Evolutionary conservation across 2,888 invertebrate genomes (phyloP), one percentile per base, ranked within the genome.

Genomic region (Drosophila putrida): DNA sequence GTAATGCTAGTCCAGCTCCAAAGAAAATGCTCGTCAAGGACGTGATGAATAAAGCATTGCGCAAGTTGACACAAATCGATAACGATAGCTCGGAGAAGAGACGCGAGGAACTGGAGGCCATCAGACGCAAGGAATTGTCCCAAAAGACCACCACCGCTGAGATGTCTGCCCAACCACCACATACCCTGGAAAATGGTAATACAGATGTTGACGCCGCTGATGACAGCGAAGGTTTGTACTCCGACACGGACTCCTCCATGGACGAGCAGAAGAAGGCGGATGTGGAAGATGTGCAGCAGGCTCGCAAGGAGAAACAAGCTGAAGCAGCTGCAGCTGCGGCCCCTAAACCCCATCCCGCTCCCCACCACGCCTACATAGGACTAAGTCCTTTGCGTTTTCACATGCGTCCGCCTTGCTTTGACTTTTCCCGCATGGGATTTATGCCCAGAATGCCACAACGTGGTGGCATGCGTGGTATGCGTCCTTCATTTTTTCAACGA

Each of bases 61-160:
- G 78, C 71, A 85, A 88, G 74, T 25, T 73, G 36, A 64, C 75
- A 27, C 71, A 72, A 65, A 69, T 67, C 67, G 76, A 73, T 75
- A 69, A 38, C 15, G 64, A 71, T 13, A 69, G 57, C n/a, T 43
- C 82, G 41, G 82, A 84, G 44, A 87, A 83, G 57, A 83, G 85
- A 58, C 85, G 82, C 15, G 75, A 81, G 10, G 91, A 91, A 65
- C 49, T 89, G 39, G 90, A 90, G 62, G 83, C 82, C 9, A 90
- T 82, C 13, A 64, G 77, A 3, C 81, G 82, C 1, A 89, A 86
- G 6, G 89, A 90, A 60, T 68, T 15, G 72, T 73, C 53, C 39
- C 78, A 50, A 66, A 70, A 46, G 33, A 10, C n/a, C 36, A 5
- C 8, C 6, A 31, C 31, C 6, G 8, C 31, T 9, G 31, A 10